Conservation (phyloP, 2,888 invertebrate species). For the Nomada hirtipes region DNA sequence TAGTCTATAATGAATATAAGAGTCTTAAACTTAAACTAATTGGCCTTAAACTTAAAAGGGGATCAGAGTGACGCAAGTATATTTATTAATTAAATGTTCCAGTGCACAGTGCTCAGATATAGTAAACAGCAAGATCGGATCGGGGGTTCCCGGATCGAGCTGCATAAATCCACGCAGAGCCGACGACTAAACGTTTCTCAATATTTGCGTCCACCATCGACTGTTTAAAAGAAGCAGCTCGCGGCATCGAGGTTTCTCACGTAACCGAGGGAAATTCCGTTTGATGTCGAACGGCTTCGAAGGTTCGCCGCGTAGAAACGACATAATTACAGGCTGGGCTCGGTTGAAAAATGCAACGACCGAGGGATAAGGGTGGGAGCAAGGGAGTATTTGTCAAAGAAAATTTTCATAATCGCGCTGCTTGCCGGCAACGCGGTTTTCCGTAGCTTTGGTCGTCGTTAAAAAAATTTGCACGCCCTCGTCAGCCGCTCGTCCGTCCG, state of each 20-base stretch:
- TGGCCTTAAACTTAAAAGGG: no score
- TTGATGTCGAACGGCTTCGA: constrained; percentile 56
- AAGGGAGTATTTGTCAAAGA: constrained; percentile 76
- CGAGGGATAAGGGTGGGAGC: constrained; percentile 37
- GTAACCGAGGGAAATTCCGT: constrained; percentile 43
- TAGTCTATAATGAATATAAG: no score
- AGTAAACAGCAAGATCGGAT: no score
- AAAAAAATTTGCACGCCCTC: constrained; percentile 83
- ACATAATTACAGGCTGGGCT: constrained; percentile 62
- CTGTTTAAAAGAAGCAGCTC: constrained; percentile 26
- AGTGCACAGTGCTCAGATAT: no score
- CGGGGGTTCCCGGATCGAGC: neutral
- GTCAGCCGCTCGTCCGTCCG: constrained; percentile 82
- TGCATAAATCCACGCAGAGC: neutral
- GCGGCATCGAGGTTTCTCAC: constrained; percentile 33
- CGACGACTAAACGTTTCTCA: constrained; percentile 12
- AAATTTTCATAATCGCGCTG: constrained; percentile 77
- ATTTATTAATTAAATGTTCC: no score
- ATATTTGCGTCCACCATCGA: constrained; percentile 12
- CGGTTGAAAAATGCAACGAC: constrained; percentile 50
- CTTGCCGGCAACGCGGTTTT: constrained; percentile 68
- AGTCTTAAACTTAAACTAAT: no score
- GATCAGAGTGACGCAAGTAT: no score
- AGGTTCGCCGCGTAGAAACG: constrained; percentile 52
- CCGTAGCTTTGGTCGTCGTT: constrained; percentile 80